Base-by-base conservation (phyloP, 2,888 invertebrate species). In the Drosophila atripex region DNA sequence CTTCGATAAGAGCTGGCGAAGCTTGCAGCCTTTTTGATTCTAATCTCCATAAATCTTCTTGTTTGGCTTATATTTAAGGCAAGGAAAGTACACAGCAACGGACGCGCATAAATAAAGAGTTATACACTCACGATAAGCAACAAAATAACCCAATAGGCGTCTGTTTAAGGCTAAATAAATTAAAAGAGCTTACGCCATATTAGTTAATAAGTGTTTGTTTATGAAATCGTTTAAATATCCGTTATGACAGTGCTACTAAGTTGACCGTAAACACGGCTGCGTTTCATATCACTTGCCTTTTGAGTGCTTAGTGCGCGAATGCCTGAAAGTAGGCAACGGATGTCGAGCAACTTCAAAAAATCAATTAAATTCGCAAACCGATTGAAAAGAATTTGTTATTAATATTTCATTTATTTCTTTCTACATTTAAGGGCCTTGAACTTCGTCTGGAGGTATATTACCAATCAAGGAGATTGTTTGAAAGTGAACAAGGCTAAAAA, bases 1-100 rank as follows among this genome's bases (percentile, higher is more conserved):
- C 45, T 50, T 59, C 32, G 69, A 69, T 69, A 69, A 69, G 58
- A 16, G 4, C 14, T 35, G 41, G 41, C 49, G 14, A 66, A 57
- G 35, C 53, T 71, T 35, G 25, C 25, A 39, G 16, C 39, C 52
- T 32, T 16, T 18, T 46, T 28, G 9, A 28, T 21, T 30, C 59
- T 60, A 55, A 70, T 60, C 71, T 60, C 21, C 46, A 70, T 71
- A 70, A 70, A 70, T 59, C 70, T 59, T 18, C 1, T 3, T 25
- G 52, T 43, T 47, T 49, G 11, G 56, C 39, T 47, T 18, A 52
- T 47, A 68, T 54, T 69, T 45, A 25, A 30, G 16, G 38, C 21
- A 35, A 50, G 50, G 16, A 46, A 18, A 28, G 69, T 53, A 59
- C 60, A 70, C 60, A 51, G 70, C 70, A 71, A 60, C 71, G 59